Evolutionary conservation across 1,140 invertebrate genomes (phyloP).

Genomic region (Polypedilum pembai): DNA sequence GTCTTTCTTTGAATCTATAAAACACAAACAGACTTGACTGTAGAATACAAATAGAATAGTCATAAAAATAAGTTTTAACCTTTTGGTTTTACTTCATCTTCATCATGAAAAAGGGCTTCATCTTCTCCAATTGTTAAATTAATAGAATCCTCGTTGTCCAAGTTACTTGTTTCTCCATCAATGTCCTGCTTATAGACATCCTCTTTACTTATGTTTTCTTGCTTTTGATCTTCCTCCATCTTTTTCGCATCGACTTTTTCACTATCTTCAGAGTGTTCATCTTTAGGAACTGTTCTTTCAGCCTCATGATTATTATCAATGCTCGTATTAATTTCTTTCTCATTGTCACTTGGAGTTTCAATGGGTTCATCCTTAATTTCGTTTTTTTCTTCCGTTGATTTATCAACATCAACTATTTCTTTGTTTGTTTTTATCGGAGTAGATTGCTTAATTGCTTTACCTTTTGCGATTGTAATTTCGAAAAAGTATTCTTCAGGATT

Average conservation of each 20-base stretch:
- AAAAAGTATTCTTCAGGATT: conserved; percentile 70
- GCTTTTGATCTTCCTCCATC: conserved; percentile 29
- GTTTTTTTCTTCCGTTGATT: conserved; percentile 33
- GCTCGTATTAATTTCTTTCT: too few relatives aligned
- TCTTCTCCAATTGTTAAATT: conserved; percentile 74
- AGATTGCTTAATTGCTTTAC: conserved; percentile 39
- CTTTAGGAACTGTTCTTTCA: conserved; percentile 29
- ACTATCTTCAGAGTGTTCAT: conserved; percentile 33
- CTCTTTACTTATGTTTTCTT: conserved; percentile 29
- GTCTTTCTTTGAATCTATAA: conserved; percentile 34
- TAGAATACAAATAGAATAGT: too few relatives aligned
- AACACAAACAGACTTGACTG: too few relatives aligned
- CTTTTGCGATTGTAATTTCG: conserved; percentile 42
- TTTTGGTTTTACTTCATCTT: conserved; percentile 44
- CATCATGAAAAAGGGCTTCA: conserved; percentile 67
- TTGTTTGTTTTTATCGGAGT: neutral
- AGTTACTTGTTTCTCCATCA: conserved; percentile 33
- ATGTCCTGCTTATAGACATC: conserved; percentile 34
- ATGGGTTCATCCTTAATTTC: too few relatives aligned
- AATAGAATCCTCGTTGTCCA: conserved; percentile 69
- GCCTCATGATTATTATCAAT: conserved; percentile 31
- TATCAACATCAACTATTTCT: conserved; percentile 29
- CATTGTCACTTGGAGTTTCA: too few relatives aligned
- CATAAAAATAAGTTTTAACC: neutral
- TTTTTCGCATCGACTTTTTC: conserved; percentile 30